Conservation (phyloP, 2,797 vertebrate genomes). For the Alfaro cultratus region DNA sequence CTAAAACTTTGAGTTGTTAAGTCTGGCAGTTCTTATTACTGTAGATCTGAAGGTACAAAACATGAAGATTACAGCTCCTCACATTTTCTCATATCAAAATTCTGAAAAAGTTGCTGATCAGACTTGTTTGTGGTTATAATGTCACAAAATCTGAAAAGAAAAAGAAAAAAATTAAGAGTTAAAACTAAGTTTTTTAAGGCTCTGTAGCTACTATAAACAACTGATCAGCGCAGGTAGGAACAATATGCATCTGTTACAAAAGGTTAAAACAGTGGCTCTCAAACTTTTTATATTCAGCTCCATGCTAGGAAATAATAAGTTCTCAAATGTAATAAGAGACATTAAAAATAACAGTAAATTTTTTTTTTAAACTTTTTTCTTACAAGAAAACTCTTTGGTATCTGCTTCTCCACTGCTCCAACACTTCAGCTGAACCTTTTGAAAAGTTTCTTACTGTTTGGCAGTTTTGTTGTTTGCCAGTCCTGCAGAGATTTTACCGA, state of each 20-base stretch:
- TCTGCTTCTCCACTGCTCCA: background rate
- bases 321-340: background rate
- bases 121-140: background rate
- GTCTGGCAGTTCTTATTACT: conserved; percentile 28
- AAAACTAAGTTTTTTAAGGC: background rate
- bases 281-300: background rate
- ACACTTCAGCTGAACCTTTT: background rate
- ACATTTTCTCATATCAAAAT: background rate
- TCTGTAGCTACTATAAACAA: background rate
- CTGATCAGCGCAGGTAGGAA: background rate
- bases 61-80: background rate
- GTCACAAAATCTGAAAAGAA: background rate
- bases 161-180: background rate
- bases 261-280: background rate
- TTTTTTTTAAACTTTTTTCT: background rate
- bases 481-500: background rate
- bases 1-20: conserved; percentile 39
- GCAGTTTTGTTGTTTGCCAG: background rate
- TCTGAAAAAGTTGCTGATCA: background rate
- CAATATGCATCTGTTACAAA: background rate
- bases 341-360: background rate
- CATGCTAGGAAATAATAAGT: background rate
- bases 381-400: background rate
- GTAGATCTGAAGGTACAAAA: conserved; percentile 35
- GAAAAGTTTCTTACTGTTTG: background rate